Evolutionary conservation across 2,797 vertebrate genomes (phyloP).

Genomic region (Ctenopoma multispine): DNA sequence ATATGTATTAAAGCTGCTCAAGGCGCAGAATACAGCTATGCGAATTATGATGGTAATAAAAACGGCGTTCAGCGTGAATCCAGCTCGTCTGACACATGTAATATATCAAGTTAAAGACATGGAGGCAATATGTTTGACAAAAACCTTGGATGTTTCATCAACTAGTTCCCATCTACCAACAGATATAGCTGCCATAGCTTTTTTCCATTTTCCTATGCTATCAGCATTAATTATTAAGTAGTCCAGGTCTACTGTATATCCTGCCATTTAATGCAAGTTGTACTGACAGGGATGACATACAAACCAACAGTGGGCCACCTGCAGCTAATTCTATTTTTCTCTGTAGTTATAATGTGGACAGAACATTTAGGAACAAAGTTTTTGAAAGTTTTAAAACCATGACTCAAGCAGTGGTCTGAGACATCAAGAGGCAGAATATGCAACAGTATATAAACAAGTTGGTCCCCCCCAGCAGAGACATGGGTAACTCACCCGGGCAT

Average conservation of each 20-base stretch:
- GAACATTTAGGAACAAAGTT: conserved; percentile 47
- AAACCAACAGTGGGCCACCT: conserved; percentile 30
- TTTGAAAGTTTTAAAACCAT: conserved; percentile 38
- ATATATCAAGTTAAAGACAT: conserved; percentile 30
- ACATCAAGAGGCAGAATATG: conserved; percentile 23
- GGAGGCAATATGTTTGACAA: conserved; percentile 33
- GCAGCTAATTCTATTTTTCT: conserved; percentile 22
- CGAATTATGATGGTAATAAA: conserved; percentile 57
- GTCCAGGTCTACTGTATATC: conserved; percentile 43
- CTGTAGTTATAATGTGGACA: conserved; percentile 13
- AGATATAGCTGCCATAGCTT: conserved; percentile 43
- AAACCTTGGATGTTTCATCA: conserved; percentile 15
- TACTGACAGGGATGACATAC: conserved; percentile 36
- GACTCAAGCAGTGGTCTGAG: conserved; percentile 11
- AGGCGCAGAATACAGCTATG: conserved; percentile 36
- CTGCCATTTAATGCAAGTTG: conserved; percentile 47
- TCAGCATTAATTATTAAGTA: conserved; percentile 75
- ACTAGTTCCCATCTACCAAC: conserved; percentile 27
- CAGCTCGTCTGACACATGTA: conserved; percentile 21
- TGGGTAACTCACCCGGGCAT: conserved; percentile 90
- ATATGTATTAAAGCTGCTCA: conserved; percentile 54
- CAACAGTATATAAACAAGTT: conserved; percentile 51
- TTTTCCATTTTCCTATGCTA: conserved; percentile 59
- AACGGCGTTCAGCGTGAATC: conserved; percentile 43
- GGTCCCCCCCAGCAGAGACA: conserved; percentile 37